phyloP scores from a whole-genome alignment of 2,888 invertebrate species.

The Lasius fuliginosus region DNA sequence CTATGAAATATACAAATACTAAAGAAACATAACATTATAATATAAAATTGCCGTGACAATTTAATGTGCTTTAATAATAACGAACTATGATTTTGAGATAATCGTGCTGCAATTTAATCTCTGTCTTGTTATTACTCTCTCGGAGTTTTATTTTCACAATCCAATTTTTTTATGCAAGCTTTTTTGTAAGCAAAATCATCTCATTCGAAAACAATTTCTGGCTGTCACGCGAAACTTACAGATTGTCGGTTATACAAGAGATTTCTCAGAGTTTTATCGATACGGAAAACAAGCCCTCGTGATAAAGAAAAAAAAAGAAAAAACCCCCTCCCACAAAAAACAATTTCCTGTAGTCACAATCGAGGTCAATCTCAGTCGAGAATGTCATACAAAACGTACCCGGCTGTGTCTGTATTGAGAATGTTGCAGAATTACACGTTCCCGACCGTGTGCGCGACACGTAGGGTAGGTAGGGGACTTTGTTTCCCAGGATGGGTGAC shows the following conservation, averaged over 20 bases:
- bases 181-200: background rate
- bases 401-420: conserved; percentile 25
- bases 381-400: conserved; percentile 51
- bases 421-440: conserved; percentile 52
- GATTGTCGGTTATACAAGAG: conserved; percentile 47
- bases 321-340: too few relatives aligned
- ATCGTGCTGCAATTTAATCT: background rate
- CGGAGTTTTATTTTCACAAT: conserved; percentile 15
- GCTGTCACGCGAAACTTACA: conserved; percentile 44
- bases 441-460: conserved; percentile 11
- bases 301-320: conserved; percentile 38
- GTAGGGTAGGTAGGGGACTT: conserved; percentile 38
- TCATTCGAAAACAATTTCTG: conserved; percentile 38
- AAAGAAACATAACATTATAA: background rate
- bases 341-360: conserved; percentile 36
- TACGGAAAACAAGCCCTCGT: conserved; percentile 26
- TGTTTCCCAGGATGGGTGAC: conserved; percentile 50
- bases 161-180: background rate
- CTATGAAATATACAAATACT: background rate
- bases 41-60: background rate
- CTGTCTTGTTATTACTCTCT: background rate
- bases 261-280: conserved; percentile 26
- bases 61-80: conserved; percentile 3
- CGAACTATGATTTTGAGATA: conserved; percentile 22
- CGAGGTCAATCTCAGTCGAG: conserved; percentile 52